These are phyloP conservation scores for Heliconius hewitsoni DNA, from an alignment of 1,140 invertebrate genomes.

Conservation along the genomic window DNA sequence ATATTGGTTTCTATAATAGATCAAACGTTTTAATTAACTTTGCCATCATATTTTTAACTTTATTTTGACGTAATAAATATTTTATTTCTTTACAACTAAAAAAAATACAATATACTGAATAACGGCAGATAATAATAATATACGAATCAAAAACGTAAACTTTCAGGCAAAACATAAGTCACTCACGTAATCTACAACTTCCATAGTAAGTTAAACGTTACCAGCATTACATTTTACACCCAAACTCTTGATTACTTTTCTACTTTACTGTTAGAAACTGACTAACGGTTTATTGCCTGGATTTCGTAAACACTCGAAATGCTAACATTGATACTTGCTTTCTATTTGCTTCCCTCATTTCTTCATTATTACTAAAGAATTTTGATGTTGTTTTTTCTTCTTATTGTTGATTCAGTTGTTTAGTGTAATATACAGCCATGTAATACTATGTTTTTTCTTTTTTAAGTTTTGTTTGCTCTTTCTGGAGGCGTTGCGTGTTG, in stretches of 20 bases:
- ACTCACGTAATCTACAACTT: neutral
- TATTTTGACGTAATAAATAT: too few species aligned
- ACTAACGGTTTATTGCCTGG: constrained; percentile 51
- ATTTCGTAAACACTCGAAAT: constrained; percentile 56
- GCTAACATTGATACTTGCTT: constrained; percentile 57
- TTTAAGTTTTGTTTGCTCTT: neutral
- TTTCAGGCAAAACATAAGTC: neutral
- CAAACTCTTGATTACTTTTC: constrained; percentile 32
- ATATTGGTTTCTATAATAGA: too few species aligned
- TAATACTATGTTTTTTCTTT: neutral
- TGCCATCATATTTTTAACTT: too few species aligned
- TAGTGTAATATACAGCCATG: neutral
- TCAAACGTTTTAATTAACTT: too few species aligned
- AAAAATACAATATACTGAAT: too few species aligned
- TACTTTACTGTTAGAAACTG: constrained; percentile 15
- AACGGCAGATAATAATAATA: neutral
- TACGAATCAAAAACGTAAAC: neutral
- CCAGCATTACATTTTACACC: neutral
- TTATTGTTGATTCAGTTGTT: neutral
- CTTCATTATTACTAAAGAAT: constrained; percentile 48
- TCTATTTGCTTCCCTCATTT: constrained; percentile 57
- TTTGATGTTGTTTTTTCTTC: constrained; percentile 20
- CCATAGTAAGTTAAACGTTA: neutral
- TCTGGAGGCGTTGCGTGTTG: too few species aligned
- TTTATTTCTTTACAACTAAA: too few species aligned